Conservation (phyloP, 2,797 vertebrate species). For the Chaetodon trifasciatus region DNA sequence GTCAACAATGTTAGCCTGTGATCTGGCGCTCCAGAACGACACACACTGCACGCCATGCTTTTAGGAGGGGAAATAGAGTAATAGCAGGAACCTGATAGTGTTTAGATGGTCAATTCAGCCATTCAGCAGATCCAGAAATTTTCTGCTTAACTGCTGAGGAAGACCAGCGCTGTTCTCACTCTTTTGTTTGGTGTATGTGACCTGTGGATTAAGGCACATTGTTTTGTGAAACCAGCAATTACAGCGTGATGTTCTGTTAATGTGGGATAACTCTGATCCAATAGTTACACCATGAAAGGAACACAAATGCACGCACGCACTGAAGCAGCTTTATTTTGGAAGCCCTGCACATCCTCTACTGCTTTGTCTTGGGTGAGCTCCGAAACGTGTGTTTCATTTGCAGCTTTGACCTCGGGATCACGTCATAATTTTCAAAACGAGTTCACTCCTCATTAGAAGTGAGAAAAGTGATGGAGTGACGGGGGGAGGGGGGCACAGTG, state of each 20-base stretch:
- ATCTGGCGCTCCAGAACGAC: constrained; percentile 52
- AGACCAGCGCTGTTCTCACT: constrained; percentile 27
- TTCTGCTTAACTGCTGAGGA: constrained; percentile 44
- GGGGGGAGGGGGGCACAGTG: constrained; percentile 29
- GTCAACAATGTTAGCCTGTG: constrained; percentile 69
- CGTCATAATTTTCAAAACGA: constrained; percentile 73
- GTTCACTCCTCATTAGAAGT: constrained; percentile 79
- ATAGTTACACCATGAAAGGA: constrained; percentile 34
- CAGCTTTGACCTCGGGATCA: constrained; percentile 71
- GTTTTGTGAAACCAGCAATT: constrained; percentile 51
- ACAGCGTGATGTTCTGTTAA: constrained; percentile 41
- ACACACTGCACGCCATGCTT: constrained; percentile 50
- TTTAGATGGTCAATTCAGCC: constrained; percentile 61
- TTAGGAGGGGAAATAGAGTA: constrained; percentile 51
- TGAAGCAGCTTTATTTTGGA: constrained; percentile 49
- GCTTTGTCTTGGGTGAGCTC: constrained; percentile 50
- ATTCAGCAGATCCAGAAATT: constrained; percentile 54
- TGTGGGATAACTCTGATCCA: constrained; percentile 33
- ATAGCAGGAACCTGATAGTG: constrained; percentile 66
- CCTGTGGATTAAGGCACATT: constrained; percentile 34
- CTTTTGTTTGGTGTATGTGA: constrained; percentile 31
- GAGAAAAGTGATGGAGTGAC: constrained; percentile 71
- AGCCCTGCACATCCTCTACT: constrained; percentile 40
- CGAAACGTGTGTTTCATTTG: constrained; percentile 78
- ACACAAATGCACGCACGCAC: constrained; percentile 11